Percentiles rank a stretch among this genome's conserved stretches.
These are phyloP conservation scores for Turdus rufiventris DNA, from an alignment of 2,113 vertebrate genomes.

Conservation along the genomic window DNA sequence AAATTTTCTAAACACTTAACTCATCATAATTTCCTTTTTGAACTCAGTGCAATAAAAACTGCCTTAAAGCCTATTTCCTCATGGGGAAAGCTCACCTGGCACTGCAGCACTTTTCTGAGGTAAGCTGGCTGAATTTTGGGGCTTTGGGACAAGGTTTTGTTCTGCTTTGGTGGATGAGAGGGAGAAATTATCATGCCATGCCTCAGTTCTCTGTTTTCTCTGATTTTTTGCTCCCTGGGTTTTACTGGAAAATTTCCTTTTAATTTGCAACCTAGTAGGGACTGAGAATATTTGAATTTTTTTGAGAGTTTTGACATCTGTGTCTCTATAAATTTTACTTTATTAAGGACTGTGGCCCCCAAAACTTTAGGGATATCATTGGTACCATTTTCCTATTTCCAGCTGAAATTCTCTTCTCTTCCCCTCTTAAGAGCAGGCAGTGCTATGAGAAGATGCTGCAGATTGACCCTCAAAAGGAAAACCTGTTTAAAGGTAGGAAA, in stretches of 20 bases:
- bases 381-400: not conserved
- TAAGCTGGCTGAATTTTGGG: conserved; percentile 34
- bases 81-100: conserved; percentile 86
- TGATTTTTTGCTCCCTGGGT: not conserved
- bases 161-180: not conserved
- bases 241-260: not conserved
- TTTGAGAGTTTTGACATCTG: not conserved
- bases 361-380: not conserved
- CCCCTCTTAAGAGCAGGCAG: conserved; percentile 55
- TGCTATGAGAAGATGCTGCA: conserved; percentile 71
- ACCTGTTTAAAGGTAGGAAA: conserved; percentile 60
- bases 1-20: not conserved
- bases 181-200: not conserved
- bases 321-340: not conserved
- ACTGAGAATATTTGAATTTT: not conserved
- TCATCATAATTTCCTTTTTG: not conserved
- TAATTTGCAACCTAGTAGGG: not conserved
- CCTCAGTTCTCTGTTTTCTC: not conserved
- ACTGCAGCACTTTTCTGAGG: conserved; percentile 78
- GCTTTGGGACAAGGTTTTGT: accelerated
- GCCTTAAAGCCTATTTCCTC: conserved; percentile 84
- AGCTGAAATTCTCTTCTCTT: not conserved
- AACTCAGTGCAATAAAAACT: conserved; percentile 84
- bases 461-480: conserved; percentile 53
- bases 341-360: not conserved